A percentile compares a stretch with the other conserved stretches of the same genome.
Conservation (phyloP, 2,888 invertebrate genomes). For the Protodeltote pygarga region DNA sequence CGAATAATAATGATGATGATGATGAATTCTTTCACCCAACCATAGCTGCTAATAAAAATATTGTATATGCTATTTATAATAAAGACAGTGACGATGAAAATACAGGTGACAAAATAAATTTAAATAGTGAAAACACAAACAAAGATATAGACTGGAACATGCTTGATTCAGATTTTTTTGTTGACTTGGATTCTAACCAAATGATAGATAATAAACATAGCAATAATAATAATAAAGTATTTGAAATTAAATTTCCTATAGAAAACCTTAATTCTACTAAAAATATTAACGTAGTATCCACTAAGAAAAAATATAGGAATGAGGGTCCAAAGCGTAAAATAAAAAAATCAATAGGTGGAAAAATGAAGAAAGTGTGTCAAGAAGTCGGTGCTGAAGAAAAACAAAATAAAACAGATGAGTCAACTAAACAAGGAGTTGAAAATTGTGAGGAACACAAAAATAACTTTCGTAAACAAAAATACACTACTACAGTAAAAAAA, state of each 20-base stretch:
- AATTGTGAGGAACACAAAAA: slow-evolving; percentile 23
- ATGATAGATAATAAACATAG: slow-evolving; percentile 2
- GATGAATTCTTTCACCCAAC: slow-evolving; percentile 13
- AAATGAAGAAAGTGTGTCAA: slow-evolving; percentile 12
- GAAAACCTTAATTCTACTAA: not conserved
- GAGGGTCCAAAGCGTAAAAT: slow-evolving; percentile 22
- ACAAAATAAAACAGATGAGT: not conserved
- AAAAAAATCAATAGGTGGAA: not conserved
- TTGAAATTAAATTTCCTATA: not conserved
- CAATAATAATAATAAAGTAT: not conserved
- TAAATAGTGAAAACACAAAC: not conserved
- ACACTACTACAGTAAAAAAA: slow-evolving; percentile 66
- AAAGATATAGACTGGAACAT: slow-evolving; percentile 65
- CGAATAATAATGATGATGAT: not conserved
- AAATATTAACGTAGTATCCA: not conserved
- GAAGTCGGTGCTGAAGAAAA: not conserved
- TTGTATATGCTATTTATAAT: slow-evolving; percentile 3
- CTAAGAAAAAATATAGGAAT: not conserved
- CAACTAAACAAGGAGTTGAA: not conserved
- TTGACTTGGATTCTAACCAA: slow-evolving; percentile 21
- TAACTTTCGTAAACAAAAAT: slow-evolving; percentile 63
- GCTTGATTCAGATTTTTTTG: slow-evolving; percentile 68
- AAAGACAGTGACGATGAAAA: slow-evolving; percentile 1
- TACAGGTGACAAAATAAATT: not conserved
- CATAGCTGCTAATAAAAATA: slow-evolving; percentile 4